Percentiles rank a stretch among this genome's conserved stretches.
Conservation (phyloP, 2,888 invertebrate genomes). For the Drosophila helvetica region DNA sequence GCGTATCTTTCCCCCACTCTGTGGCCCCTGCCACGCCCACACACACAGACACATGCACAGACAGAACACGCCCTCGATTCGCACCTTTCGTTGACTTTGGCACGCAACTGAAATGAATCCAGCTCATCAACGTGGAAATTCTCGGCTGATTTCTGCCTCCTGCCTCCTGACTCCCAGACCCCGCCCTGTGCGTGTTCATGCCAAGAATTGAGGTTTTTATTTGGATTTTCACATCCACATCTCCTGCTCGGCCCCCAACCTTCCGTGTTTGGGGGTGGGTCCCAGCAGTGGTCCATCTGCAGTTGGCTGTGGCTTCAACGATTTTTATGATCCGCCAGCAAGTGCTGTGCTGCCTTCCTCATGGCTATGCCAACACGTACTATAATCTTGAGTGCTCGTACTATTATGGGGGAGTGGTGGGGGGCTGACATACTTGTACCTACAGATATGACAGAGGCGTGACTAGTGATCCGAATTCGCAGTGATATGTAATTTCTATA, state of each 20-base stretch:
- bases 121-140: conserved; percentile 48
- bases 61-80: conserved; percentile 24
- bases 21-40: conserved; percentile 15
- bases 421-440: neutral
- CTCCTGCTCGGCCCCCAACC: conserved; percentile 24
- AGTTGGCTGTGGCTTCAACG: neutral
- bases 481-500: neutral
- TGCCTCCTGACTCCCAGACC: neutral
- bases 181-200: conserved; percentile 32
- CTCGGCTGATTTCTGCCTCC: conserved; percentile 35
- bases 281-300: neutral
- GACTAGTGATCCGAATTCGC: neutral
- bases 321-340: conserved; percentile 41
- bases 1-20: conserved; percentile 11
- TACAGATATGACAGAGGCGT: neutral
- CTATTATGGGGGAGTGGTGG: neutral
- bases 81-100: conserved; percentile 40
- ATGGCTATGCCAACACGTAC: conserved; percentile 32
- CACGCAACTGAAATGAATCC: conserved; percentile 58
- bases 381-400: conserved; percentile 2
- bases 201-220: conserved; percentile 30
- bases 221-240: conserved; percentile 39
- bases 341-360: conserved; percentile 13
- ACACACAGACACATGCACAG: neutral
- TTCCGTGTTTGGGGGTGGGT: conserved; percentile 18